These are phyloP conservation scores for Dynastes maya DNA, from an alignment of 2,888 invertebrate genomes.

Conservation along the genomic window DNA sequence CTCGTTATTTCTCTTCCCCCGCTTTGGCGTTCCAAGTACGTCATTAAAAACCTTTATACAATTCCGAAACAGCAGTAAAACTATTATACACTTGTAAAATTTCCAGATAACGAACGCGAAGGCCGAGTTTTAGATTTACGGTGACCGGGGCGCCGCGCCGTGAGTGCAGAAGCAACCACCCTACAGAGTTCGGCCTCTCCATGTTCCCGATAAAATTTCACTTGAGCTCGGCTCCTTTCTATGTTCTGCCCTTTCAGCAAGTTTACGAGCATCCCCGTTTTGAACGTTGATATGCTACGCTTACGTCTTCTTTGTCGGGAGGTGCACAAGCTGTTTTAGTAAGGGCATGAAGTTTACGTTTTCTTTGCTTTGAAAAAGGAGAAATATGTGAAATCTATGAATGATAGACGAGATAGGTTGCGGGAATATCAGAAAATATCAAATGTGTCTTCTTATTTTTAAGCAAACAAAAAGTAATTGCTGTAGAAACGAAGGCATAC, in stretches of 20 bases:
- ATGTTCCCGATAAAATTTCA: slow-evolving; percentile 23
- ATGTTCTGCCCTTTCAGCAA: slow-evolving; percentile 1
- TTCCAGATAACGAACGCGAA: slow-evolving; percentile 30
- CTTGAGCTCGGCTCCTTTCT: neutral
- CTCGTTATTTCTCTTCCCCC: slow-evolving; percentile 20
- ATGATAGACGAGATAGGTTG: neutral
- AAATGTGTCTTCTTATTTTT: too few relatives aligned
- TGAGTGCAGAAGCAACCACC: neutral
- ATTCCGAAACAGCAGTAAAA: slow-evolving; percentile 37
- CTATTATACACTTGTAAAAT: slow-evolving; percentile 39
- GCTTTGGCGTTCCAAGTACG: neutral
- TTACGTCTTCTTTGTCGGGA: slow-evolving; percentile 10
- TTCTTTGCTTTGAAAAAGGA: neutral
- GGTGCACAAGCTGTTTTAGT: neutral
- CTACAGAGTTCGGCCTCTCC: neutral
- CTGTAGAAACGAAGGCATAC: too few relatives aligned
- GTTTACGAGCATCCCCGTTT: slow-evolving; percentile 1
- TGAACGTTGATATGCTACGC: neutral
- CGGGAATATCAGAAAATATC: neutral
- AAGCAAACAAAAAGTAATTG: too few relatives aligned
- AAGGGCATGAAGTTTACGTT: neutral
- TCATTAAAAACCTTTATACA: slow-evolving; percentile 28
- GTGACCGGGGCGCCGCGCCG: neutral
- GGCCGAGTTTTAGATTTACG: slow-evolving; percentile 8
- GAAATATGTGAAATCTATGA: too few relatives aligned